A percentile compares a stretch with the other conserved stretches of the same genome.
phyloP scores from a whole-genome alignment of 2,888 invertebrate species.

The Epinotia nisella region DNA sequence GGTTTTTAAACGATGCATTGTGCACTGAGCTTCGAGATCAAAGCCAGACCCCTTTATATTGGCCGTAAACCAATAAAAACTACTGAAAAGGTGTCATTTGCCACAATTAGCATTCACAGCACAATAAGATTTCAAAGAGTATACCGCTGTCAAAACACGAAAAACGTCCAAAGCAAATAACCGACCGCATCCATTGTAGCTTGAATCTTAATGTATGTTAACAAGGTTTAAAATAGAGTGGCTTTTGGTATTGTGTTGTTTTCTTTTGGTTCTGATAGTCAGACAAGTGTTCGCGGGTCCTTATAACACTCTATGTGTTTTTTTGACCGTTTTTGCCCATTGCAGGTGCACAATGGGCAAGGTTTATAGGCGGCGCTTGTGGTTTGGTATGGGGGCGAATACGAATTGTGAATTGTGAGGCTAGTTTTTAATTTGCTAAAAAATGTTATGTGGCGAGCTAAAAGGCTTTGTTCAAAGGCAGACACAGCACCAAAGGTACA shows the following conservation, averaged over 20 bases:
- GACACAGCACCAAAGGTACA: neutral
- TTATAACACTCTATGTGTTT: slow-evolving; percentile 49
- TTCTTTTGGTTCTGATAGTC: neutral
- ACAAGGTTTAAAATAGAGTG: slow-evolving; percentile 7
- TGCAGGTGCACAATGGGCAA: slow-evolving; percentile 75
- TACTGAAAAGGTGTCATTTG: slow-evolving; percentile 50
- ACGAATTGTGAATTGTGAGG: slow-evolving; percentile 17
- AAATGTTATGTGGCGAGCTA: slow-evolving; percentile 10
- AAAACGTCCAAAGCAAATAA: slow-evolving; percentile 25
- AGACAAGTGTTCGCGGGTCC: slow-evolving; percentile 57
- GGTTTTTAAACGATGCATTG: neutral
- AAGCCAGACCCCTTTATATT: slow-evolving; percentile 10
- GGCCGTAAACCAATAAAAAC: slow-evolving; percentile 26
- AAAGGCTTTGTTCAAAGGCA: neutral
- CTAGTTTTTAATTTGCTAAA: slow-evolving; percentile 23
- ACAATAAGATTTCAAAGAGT: slow-evolving; percentile 62
- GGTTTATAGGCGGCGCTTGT: slow-evolving; percentile 77
- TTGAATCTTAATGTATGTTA: neutral
- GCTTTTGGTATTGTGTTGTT: neutral
- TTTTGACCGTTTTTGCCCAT: slow-evolving; percentile 58
- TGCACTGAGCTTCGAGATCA: neutral
- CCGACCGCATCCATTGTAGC: neutral
- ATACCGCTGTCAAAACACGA: slow-evolving; percentile 80
- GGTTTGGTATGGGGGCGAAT: slow-evolving; percentile 51
- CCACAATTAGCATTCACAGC: slow-evolving; percentile 59